Base-by-base conservation (phyloP, 2,888 invertebrate genomes). In the Clunio marinus region DNA sequence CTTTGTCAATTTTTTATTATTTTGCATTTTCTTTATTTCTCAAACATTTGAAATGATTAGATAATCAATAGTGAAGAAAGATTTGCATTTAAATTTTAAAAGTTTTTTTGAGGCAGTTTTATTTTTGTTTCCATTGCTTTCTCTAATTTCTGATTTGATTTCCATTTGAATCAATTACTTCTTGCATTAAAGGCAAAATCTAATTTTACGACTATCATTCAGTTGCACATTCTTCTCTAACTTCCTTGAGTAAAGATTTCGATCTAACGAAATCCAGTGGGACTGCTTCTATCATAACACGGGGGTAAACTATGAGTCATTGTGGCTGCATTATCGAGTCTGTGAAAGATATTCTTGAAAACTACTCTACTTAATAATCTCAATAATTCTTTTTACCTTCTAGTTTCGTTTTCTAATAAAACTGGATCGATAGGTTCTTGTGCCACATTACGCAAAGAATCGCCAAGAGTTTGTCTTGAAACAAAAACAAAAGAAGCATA, bases 371-470 rank as follows among this genome's bases (percentile, higher is more conserved):
- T n/a, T n/a, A n/a, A 41, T 15, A 13, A 5, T 20, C 15, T 3
- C 8, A 17, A 51, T 32, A 32, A 32, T 32, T 10, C 4, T 7
- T 60, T 1, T 70, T 71, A 80, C 79, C 79, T 92, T 73, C 93
- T 83, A 4, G 95, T 89, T 79, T 96, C 96, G 75, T 91, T 92
- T 76, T 96, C 95, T 75, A 96, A 80, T 1, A 95, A 84, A 72
- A 90, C 84, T 0, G 93, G 89, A 79, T 95, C 94, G 66, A 95
- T 79, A 1, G 93, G 93, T 78, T 96, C 95, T 80, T 87, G 83
- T 5, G 83, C 80, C 69, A 86, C 84, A 71, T 81, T 84, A 28
- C 82, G 78, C 57, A 86, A 75, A 0, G 85, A 86, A 72, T 82
- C 83, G 57, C 85, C 78, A 35, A 80, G 72, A 1, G 80, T 79